These are phyloP conservation scores for Sisyra nigra DNA, from an alignment of 2,888 invertebrate genomes.

Conservation along the genomic window DNA sequence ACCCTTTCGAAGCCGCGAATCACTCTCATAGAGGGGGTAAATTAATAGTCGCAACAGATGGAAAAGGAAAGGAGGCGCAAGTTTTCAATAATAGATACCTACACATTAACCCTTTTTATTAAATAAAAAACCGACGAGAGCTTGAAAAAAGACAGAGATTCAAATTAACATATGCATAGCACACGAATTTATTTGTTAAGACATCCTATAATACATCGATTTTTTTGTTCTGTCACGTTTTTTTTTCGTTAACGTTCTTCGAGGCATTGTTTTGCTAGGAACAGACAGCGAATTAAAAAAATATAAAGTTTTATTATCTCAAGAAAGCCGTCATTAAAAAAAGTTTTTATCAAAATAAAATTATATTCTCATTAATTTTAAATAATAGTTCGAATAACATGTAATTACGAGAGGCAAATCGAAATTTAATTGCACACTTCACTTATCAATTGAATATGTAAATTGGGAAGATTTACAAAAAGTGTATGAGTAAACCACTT, in stretches of 20 bases:
- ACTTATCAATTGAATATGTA: no score
- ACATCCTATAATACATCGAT: background rate
- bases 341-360: no score
- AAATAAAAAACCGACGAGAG: slow-evolving; percentile 1
- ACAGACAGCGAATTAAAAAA: no score
- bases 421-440: no score
- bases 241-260: no score
- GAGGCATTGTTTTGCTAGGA: no score
- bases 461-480: no score
- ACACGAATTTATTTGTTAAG: slow-evolving; percentile 1
- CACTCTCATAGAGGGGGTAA: slow-evolving; percentile 2
- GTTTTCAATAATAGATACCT: slow-evolving; percentile 1
- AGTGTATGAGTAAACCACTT: no score
- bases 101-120: slow-evolving; percentile 4
- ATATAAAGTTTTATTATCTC: background rate
- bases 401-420: no score
- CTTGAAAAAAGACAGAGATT: background rate
- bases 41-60: slow-evolving; percentile 3
- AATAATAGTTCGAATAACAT: no score
- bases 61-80: background rate
- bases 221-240: background rate
- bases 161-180: slow-evolving; percentile 6
- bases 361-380: no score
- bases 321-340: background rate
- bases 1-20: slow-evolving; percentile 1